These are phyloP conservation scores for Camptogramma bilineatum DNA, from an alignment of 2,888 invertebrate species.

Conservation along the genomic window DNA sequence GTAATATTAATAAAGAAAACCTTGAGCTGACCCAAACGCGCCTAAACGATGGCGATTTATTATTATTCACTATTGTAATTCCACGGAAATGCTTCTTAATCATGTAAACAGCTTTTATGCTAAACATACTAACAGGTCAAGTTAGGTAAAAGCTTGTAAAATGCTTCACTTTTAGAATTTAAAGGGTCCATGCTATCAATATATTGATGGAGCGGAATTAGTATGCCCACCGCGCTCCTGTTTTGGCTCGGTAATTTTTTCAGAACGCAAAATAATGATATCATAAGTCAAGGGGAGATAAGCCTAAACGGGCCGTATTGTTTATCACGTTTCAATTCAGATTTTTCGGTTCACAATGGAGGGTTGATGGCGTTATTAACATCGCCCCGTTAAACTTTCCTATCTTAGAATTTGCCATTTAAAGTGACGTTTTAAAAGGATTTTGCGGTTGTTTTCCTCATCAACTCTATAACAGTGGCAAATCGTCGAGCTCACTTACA, in stretches of 20 bases:
- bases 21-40: too few species aligned
- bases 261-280: constrained; percentile 82
- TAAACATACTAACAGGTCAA: too few species aligned
- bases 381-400: constrained; percentile 31
- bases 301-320: constrained; percentile 72
- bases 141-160: constrained; percentile 64
- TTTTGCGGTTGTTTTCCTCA: constrained; percentile 46
- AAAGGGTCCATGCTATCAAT: constrained; percentile 65
- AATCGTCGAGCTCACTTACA: constrained; percentile 64
- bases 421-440: constrained; percentile 30
- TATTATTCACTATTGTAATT: background rate
- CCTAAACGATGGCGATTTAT: background rate
- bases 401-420: constrained; percentile 30
- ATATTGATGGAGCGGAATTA: constrained; percentile 79
- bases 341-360: constrained; percentile 57
- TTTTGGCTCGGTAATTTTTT: constrained; percentile 78
- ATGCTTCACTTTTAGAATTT: constrained; percentile 67
- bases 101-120: background rate
- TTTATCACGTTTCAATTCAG: constrained; percentile 74
- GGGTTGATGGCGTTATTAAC: constrained; percentile 63
- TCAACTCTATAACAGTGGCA: constrained; percentile 51
- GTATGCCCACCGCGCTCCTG: constrained; percentile 75
- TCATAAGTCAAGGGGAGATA: constrained; percentile 81
- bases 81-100: background rate
- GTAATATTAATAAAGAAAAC: too few species aligned